Percentiles rank a stretch among this genome's conserved stretches.
phyloP scores from a whole-genome alignment of 2,113 vertebrate genomes.

The Capricornis sumatraensis region DNA sequence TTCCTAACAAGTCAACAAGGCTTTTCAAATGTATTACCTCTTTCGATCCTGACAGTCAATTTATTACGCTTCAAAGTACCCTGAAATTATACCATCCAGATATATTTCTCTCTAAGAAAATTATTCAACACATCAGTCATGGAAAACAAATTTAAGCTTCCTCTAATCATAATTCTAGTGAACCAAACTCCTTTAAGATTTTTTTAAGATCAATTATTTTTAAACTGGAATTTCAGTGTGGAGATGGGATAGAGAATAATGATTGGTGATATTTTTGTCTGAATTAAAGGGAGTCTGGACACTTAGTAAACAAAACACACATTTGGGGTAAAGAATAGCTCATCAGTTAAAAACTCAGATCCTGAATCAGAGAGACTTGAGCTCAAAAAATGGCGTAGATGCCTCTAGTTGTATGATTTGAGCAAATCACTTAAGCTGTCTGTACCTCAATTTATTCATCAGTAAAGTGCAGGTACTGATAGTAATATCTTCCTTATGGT shows the following conservation, averaged over 20 bases:
- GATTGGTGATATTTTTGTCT: not conserved
- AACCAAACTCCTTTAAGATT: not conserved
- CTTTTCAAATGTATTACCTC: not conserved
- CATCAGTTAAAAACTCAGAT: not conserved
- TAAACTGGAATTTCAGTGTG: not conserved
- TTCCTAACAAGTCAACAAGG: not conserved
- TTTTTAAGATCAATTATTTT: not conserved
- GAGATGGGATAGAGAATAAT: not conserved
- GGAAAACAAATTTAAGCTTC: not conserved
- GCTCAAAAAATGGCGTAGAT: not conserved
- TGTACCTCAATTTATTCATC: not conserved
- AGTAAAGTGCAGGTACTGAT: not conserved
- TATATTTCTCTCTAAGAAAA: conserved; percentile 4
- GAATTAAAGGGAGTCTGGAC: not conserved
- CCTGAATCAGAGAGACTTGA: not conserved
- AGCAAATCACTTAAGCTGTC: not conserved
- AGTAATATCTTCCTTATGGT: not conserved
- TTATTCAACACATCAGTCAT: not conserved
- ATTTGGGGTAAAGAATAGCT: not conserved
- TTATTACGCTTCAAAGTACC: not conserved
- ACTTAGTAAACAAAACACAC: not conserved
- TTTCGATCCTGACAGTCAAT: not conserved
- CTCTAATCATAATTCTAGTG: not conserved
- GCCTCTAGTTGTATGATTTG: not conserved
- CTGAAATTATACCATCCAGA: not conserved